A percentile compares a stretch with the other conserved stretches of the same genome.
These are phyloP conservation scores for Onychostruthus taczanowskii DNA, from an alignment of 2,113 vertebrate genomes.

Conservation along the genomic window DNA sequence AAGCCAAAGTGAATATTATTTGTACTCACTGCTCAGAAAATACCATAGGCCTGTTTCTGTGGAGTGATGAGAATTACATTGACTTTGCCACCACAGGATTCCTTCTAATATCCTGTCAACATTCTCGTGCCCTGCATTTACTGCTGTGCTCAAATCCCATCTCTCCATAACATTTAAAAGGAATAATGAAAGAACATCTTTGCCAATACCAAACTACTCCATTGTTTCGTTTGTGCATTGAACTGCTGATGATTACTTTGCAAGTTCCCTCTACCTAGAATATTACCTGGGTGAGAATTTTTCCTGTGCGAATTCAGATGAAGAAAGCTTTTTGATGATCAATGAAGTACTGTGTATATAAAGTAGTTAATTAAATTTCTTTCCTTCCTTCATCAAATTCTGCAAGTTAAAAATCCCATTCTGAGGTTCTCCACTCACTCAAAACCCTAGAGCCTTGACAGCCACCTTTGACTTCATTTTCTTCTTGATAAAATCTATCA, in stretches of 20 bases:
- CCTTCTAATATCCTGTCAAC: slow-evolving; percentile 24
- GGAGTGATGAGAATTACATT: slow-evolving; percentile 3
- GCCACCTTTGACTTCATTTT: slow-evolving; percentile 45
- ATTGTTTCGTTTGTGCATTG: not conserved
- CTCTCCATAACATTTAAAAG: not conserved
- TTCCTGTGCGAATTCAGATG: not conserved
- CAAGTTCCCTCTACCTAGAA: not conserved
- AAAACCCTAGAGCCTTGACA: not conserved
- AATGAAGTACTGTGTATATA: not conserved
- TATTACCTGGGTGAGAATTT: not conserved
- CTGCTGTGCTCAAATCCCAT: slow-evolving; percentile 19
- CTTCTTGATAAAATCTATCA: slow-evolving; percentile 31
- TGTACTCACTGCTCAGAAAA: not conserved
- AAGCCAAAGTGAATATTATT: slow-evolving; percentile 19
- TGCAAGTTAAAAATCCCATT: not conserved
- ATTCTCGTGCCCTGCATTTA: not conserved
- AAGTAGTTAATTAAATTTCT: not conserved
- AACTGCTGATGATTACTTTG: not conserved
- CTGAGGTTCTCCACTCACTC: not conserved
- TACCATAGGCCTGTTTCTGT: not conserved
- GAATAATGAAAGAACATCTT: not conserved
- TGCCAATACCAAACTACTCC: not conserved
- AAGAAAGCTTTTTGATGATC: slow-evolving; percentile 25
- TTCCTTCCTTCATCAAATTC: not conserved
- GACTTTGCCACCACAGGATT: slow-evolving; percentile 13